A percentile compares a stretch with the other conserved stretches of the same genome.
These are phyloP conservation scores for Alfaro cultratus DNA, from an alignment of 2,797 vertebrate genomes.

Conservation along the genomic window DNA sequence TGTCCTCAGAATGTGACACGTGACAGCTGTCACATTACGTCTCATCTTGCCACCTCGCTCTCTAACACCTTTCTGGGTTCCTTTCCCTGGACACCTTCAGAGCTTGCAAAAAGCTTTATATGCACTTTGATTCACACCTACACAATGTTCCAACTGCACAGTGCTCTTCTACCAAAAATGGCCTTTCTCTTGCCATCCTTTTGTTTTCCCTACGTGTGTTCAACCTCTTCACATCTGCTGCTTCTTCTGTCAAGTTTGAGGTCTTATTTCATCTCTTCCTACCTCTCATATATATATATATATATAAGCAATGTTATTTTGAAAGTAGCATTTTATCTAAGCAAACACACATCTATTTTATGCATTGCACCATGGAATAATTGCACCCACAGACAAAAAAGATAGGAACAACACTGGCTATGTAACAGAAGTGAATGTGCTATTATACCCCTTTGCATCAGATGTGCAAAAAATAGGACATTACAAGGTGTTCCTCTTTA, in stretches of 20 bases:
- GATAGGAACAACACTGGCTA: neutral
- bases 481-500: conserved; percentile 39
- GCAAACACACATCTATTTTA: neutral
- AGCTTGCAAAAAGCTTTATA: conserved; percentile 49
- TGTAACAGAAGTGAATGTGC: conserved; percentile 50
- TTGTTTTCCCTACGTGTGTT: neutral
- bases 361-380: neutral
- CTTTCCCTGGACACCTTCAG: conserved; percentile 43
- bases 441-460: conserved; percentile 45
- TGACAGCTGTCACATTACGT: conserved; percentile 53
- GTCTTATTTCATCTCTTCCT: conserved; percentile 49
- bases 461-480: conserved; percentile 63
- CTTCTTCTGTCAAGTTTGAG: conserved; percentile 28
- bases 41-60: conserved; percentile 48
- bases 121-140: conserved; percentile 44
- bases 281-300: neutral
- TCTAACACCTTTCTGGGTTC: conserved; percentile 39
- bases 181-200: neutral
- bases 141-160: conserved; percentile 15
- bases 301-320: too few relatives aligned
- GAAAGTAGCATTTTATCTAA: neutral
- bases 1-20: conserved; percentile 62
- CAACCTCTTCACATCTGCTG: conserved; percentile 6
- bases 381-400: neutral
- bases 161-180: conserved; percentile 6